Evolutionary conservation across 2,113 vertebrate genomes (phyloP), one percentile per base, ranked within the genome.

Genomic region (Onychostoma macrolepis): DNA sequence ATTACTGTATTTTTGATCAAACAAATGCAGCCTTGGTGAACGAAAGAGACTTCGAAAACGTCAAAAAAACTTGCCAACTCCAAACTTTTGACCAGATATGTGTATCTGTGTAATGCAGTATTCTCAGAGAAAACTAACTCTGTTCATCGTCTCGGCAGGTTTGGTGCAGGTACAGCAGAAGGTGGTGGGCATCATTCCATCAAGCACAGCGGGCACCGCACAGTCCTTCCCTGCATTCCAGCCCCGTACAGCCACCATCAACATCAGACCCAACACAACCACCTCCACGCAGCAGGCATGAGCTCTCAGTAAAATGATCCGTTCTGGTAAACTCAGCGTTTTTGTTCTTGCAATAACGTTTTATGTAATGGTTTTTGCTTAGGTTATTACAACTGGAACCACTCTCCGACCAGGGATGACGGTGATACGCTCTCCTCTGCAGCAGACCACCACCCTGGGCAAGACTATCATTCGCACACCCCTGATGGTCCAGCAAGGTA

Each of bases 151-250:
- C 24, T 88, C 11, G 7, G 50, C 89, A 94, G 94, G 93, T 85
- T 89, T 91, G 90, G 96, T 96, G 71, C 97, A 99, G 90, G 96
- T 96, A 58, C 97, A 99, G 90, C 98, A 98, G 92, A 99, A 99
- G 88, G 97, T 97, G 80, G 89, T 97, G 94, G 96, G 98, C 85
- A 99, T 99, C 92, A 97, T 99, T 93, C 97, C 98, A 67, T 96
- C 97, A 6, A 97, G 96, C 83, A 96, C 97, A 86, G 96, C 97
- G 83, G 94, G 95, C 1, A 97, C 95, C 90, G 96, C 96, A 75
- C 94, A 98, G 87, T 98, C 98, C 0, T 98, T 97, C 93, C 97
- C 97, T 91, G 97, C 98, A 91, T 97, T 99, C 93, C 98, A 99
- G 93, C 96, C 98, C 48, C 97, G 97, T 56, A 96, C 97, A 21